Base-by-base conservation (phyloP, 2,888 invertebrate genomes). In the Lysandra coridon region DNA sequence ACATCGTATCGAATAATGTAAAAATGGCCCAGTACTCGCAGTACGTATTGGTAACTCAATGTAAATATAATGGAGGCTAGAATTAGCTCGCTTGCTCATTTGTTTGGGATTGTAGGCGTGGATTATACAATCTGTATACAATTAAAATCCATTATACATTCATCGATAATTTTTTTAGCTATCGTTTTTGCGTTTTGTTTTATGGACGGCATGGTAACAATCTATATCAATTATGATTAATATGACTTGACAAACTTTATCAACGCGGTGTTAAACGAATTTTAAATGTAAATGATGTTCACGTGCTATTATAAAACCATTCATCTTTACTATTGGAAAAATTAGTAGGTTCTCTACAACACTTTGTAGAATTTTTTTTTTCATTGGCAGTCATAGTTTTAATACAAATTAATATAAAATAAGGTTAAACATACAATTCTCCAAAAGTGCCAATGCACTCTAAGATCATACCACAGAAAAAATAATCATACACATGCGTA, bases 11-110 rank as follows among this genome's bases (percentile, higher is more conserved):
- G 76, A 33, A 23, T 57, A 57, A 3, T 57, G 2, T 76, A 12
- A 75, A 75, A 76, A 17, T 30, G 17, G 23, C 23, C 23, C n/a
- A 57, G 62, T 81, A 80, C 80, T 80, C 81, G 79, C 79, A 79
- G 81, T 81, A 82, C 82, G 83, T 81, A 83, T 82, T 81, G 81
- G 81, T 79, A 81, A 81, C 81, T 80, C 80, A 82, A 81, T 82
- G 81, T 82, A 84, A 83, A 84, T 83, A 62, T 80, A 80, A 77
- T 78, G 73, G 44, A 77, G 80, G 79, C 80, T 80, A 80, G 78
- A 81, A 80, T 82, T 82, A 79, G 73, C 77, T 78, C 79, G 78
- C 82, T 81, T 81, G 79, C 80, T 82, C 82, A 83, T 81, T 80
- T 81, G 80, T 81, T 81, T 82, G 40, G 37, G 74, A 30, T 62